Evolutionary conservation across 1,140 invertebrate species (phyloP).

Genomic region (Leptonema lineaticorne): DNA sequence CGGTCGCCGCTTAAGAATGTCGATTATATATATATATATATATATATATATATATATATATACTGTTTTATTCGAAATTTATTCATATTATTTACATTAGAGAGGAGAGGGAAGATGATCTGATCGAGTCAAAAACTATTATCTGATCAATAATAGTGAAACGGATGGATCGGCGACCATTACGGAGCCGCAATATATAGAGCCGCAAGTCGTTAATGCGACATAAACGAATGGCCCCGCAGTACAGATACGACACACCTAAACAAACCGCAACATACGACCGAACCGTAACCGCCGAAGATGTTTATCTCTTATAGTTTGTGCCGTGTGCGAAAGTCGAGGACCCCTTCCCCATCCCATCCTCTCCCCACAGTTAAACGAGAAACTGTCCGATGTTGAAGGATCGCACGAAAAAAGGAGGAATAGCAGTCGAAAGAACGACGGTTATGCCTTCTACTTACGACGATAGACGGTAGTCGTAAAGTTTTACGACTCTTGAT

Average conservation of each 20-base stretch:
- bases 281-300: no score
- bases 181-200: background rate
- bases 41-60: background rate
- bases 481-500: no score
- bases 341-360: no score
- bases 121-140: background rate
- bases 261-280: background rate
- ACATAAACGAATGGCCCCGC: conserved; percentile 11
- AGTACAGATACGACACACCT: background rate
- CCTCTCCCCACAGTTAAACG: no score
- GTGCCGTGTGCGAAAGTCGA: no score
- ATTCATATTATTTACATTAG: background rate
- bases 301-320: no score
- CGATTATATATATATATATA: background rate
- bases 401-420: no score
- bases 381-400: no score
- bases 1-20: background rate
- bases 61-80: background rate
- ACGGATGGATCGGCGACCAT: conserved; percentile 6
- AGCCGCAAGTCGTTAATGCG: conserved; percentile 9
- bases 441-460: no score
- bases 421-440: no score
- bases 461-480: no score
- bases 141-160: conserved; percentile 5
- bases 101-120: background rate